These are phyloP conservation scores for Tetramorium alpestre DNA, from an alignment of 1,140 invertebrate genomes.

Conservation along the genomic window DNA sequence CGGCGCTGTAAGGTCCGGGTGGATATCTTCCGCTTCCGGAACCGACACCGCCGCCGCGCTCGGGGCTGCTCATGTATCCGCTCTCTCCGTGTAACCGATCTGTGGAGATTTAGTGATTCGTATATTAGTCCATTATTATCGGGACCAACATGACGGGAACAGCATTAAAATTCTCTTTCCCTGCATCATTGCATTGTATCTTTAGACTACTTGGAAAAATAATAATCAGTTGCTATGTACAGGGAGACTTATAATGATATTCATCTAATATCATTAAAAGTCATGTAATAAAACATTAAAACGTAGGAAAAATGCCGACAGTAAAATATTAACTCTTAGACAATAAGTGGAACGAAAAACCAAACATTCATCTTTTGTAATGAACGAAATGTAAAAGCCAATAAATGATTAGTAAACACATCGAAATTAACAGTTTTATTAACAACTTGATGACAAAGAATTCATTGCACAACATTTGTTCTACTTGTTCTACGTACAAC, in stretches of 20 bases:
- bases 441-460: not conserved
- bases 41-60: conserved; percentile 87
- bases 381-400: not conserved
- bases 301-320: not conserved
- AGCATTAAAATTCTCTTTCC: not conserved
- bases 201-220: not conserved
- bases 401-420: not conserved
- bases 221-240: not conserved
- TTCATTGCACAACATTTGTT: not conserved
- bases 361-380: not conserved
- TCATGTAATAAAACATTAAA: not conserved
- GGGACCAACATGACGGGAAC: not conserved
- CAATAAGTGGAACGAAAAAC: not conserved
- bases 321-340: not conserved
- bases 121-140: not conserved
- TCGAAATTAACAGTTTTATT: not conserved
- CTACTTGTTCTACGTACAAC: not conserved
- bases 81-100: conserved; percentile 88
- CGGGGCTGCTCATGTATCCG: conserved; percentile 95
- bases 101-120: conserved; percentile 70
- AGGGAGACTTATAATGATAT: not conserved
- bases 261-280: not conserved
- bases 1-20: conserved; percentile 85
- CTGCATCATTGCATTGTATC: not conserved
- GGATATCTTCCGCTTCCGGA: conserved; percentile 81